phyloP scores from a whole-genome alignment of 2,888 invertebrate genomes.

The Encarsia formosa region DNA sequence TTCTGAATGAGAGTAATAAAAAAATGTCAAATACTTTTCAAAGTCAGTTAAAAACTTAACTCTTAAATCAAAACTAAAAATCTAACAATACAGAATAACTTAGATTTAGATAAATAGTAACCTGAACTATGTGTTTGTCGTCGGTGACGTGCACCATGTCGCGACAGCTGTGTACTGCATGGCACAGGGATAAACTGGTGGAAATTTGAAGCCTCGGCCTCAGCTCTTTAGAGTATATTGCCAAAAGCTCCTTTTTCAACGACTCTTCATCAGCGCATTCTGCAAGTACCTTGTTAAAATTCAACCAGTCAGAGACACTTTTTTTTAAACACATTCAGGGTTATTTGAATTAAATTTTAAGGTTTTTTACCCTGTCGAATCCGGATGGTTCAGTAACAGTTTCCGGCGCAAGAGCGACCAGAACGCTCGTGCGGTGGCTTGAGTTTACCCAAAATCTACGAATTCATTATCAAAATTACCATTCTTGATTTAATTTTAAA shows the following conservation, averaged over 20 bases:
- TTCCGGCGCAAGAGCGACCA: no score
- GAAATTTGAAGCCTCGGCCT: slow-evolving; percentile 72
- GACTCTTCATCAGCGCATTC: slow-evolving; percentile 55
- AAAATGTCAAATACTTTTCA: no score
- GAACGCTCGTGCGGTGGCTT: no score
- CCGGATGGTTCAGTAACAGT: no score
- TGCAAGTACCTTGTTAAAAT: slow-evolving; percentile 49
- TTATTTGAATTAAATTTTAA: no score
- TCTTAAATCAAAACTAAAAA: not conserved
- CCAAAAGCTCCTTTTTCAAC: slow-evolving; percentile 67
- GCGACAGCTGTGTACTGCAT: slow-evolving; percentile 78
- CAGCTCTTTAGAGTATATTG: slow-evolving; percentile 75
- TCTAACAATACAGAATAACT: not conserved
- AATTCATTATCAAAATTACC: no score
- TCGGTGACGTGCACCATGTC: slow-evolving; percentile 88
- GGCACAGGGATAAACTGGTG: slow-evolving; percentile 76
- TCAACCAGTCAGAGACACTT: not conserved
- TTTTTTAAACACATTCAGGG: no score
- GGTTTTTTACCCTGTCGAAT: no score
- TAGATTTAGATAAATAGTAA: slow-evolving; percentile 38
- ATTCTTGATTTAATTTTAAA: not conserved
- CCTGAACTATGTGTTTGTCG: slow-evolving; percentile 77
- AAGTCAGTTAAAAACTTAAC: no score
- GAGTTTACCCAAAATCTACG: no score
- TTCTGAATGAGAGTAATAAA: no score